A percentile compares a stretch with the other conserved stretches of the same genome.
These are phyloP conservation scores for Bugulina stolonifera DNA, from an alignment of 2,888 invertebrate genomes.

Conservation along the genomic window DNA sequence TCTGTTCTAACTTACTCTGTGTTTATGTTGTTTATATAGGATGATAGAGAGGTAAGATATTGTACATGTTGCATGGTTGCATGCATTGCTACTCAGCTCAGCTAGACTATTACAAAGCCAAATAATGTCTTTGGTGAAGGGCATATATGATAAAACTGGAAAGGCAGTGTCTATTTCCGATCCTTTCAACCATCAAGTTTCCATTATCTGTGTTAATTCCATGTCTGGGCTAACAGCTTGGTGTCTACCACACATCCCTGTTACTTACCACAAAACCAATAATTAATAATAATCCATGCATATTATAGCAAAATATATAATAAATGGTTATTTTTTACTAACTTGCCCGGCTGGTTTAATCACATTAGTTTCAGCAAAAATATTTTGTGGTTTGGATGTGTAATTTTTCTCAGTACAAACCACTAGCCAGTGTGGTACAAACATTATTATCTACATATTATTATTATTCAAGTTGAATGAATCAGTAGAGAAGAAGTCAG, in stretches of 20 bases:
- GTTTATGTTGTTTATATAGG: not conserved
- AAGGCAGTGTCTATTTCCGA: too few relatives aligned
- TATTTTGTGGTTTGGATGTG: not conserved
- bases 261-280: not conserved
- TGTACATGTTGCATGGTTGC: too few relatives aligned
- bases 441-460: not conserved
- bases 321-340: not conserved
- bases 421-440: not conserved
- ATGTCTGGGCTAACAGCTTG: not conserved
- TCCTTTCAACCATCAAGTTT: too few relatives aligned
- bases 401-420: not conserved
- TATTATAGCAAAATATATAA: not conserved
- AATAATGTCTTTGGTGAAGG: too few relatives aligned
- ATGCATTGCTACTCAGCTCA: too few relatives aligned
- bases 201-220: too few relatives aligned
- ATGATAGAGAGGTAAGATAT: slow-evolving; percentile 12
- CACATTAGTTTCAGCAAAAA: not conserved
- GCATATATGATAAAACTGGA: too few relatives aligned
- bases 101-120: too few relatives aligned
- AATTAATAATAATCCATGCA: not conserved
- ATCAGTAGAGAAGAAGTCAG: too few relatives aligned
- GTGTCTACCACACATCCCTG: not conserved
- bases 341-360: not conserved
- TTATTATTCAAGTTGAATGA: not conserved
- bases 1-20: not conserved